Evolutionary conservation across 2,888 invertebrate genomes (phyloP), one percentile per base, ranked within the genome.

Genomic region (Tanytarsus gracilentus): DNA sequence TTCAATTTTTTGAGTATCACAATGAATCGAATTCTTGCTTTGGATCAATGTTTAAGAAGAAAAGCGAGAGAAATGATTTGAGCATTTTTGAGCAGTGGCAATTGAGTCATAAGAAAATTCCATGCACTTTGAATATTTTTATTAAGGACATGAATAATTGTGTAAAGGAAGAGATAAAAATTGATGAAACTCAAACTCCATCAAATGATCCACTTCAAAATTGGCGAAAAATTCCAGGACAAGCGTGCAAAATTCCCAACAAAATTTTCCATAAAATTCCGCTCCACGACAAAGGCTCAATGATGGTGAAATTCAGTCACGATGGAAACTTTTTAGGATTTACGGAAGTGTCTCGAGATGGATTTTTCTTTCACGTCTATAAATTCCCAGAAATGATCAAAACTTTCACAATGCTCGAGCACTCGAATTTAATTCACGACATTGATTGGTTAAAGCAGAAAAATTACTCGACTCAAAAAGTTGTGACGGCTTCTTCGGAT

Each of bases 1-100:
- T 62, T 2, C 62, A 62, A 14, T 23, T 62, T 1, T 48, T 59
- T 49, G 8, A 48, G 7, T 52, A 62, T 49, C 62, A 56, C 14
- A 36, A 39, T 3, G 16, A 25, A 6, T 29, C n/a, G 7, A 7
- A 18, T 6, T 25, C 16, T n/a, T 27, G n/a, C 9, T 56, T 40
- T 14, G 11, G n/a, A 3, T 48, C 30, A n/a, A 58, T 3, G 16
- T 48, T 23, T 11, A n/a, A 18, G 4, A 27, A 36, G 29, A 58
- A 48, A n/a, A 23, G 16, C 1, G 9, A 14, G 11, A 18, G 29
- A 5, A 16, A 6, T 21, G 30, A 58, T 1, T 8, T 48, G 1
- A 40, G 16, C n/a, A 40, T 58, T 21, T 58, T 14, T 48, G 58
- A 58, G n/a, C 58, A 58, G 16, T 58, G 58, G 58, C 26, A 44